Percentiles rank a stretch among this genome's conserved stretches.
Conservation (phyloP, 2,888 invertebrate genomes). For the Euplagia quadripunctaria region DNA sequence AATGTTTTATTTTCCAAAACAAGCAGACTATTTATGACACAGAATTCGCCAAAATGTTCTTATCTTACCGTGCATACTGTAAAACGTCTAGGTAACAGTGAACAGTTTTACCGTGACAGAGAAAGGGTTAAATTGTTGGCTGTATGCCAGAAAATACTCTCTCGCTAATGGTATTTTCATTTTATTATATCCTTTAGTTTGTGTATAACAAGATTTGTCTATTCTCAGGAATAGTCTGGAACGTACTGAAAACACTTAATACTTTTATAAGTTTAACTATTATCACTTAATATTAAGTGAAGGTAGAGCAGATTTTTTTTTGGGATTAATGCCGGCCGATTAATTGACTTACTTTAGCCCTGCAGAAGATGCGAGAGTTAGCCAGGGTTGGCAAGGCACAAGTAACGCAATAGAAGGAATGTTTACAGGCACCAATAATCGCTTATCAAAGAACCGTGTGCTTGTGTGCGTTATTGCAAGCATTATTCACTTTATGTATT, state of each 20-base stretch:
- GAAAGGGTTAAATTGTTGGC: slow-evolving; percentile 29
- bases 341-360: background rate
- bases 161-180: background rate
- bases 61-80: slow-evolving; percentile 17
- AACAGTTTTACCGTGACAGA: slow-evolving; percentile 26
- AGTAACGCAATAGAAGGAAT: background rate
- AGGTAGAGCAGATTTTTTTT: background rate
- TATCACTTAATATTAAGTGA: background rate
- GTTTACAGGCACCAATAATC: too few species aligned
- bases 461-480: too few species aligned
- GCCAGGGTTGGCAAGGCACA: background rate
- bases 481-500: too few species aligned
- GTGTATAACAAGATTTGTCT: background rate
- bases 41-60: slow-evolving; percentile 10
- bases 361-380: background rate
- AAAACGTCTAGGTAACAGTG: slow-evolving; percentile 18
- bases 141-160: slow-evolving; percentile 22
- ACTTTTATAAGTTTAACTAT: background rate
- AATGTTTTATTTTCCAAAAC: background rate
- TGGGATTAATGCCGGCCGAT: background rate
- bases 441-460: too few species aligned
- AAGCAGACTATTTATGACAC: slow-evolving; percentile 12
- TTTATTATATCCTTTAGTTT: background rate
- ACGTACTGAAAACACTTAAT: background rate
- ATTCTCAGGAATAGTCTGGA: too few species aligned